A percentile compares a stretch with the other conserved stretches of the same genome.
These are phyloP conservation scores for Agapostemon virescens DNA, from an alignment of 2,888 invertebrate species.

Conservation along the genomic window DNA sequence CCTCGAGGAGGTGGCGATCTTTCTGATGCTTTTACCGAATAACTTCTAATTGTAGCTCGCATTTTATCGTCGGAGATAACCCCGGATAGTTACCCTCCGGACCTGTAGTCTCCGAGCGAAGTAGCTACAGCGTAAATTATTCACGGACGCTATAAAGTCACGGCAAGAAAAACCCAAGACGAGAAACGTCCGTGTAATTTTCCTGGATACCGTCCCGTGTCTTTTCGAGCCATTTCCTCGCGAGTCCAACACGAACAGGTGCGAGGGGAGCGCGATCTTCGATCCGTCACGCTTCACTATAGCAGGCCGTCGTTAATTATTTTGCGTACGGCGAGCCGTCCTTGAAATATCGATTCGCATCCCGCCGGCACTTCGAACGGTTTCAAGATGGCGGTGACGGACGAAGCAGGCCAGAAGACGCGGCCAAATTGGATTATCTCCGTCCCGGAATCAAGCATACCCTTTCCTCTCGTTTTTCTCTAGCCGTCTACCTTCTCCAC, in stretches of 20 bases:
- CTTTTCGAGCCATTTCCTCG: not conserved
- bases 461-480: constrained; percentile 12
- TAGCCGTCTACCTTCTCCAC: not conserved
- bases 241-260: not conserved
- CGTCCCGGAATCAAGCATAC: constrained; percentile 35
- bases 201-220: constrained; percentile 7
- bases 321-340: constrained; percentile 53
- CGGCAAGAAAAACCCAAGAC: constrained; percentile 26
- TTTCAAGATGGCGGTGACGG: constrained; percentile 68
- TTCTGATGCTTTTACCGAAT: not conserved
- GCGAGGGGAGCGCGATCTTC: constrained; percentile 11
- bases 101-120: not conserved
- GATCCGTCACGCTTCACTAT: constrained; percentile 15
- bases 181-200: constrained; percentile 19
- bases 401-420: constrained; percentile 68
- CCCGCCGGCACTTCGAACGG: constrained; percentile 56
- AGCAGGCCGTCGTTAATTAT: constrained; percentile 43
- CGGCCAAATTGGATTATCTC: constrained; percentile 68
- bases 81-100: constrained; percentile 26
- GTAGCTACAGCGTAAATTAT: constrained; percentile 40
- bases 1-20: not conserved
- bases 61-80: constrained; percentile 31
- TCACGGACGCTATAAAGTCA: constrained; percentile 22
- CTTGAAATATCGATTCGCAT: constrained; percentile 73
- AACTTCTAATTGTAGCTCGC: constrained; percentile 24